Evolutionary conservation across 2,113 vertebrate species (phyloP).

Genomic region (Melanerpes formicivorus): DNA sequence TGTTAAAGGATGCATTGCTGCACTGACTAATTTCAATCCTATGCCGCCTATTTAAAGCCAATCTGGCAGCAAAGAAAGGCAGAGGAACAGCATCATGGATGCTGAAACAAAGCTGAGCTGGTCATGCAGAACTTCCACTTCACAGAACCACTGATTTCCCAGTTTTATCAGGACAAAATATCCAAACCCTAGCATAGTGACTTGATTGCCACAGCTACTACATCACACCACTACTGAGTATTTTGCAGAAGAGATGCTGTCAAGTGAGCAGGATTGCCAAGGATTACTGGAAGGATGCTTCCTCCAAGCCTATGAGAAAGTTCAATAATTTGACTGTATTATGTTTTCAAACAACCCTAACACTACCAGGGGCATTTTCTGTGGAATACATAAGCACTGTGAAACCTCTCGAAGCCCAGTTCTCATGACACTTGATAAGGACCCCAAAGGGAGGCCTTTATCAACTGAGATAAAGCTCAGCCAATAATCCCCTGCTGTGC

Average conservation of each 20-base stretch:
- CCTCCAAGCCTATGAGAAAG: background rate
- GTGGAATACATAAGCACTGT: background rate
- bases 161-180: background rate
- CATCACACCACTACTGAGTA: background rate
- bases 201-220: background rate
- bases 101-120: background rate
- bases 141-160: background rate
- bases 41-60: background rate
- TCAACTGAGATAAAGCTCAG: conserved; percentile 58
- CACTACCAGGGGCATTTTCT: background rate
- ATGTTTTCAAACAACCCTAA: background rate
- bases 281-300: background rate
- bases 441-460: conserved; percentile 53
- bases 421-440: conserved; percentile 52
- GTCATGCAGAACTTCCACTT: background rate
- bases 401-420: background rate
- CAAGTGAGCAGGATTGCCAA: rapidly evolving
- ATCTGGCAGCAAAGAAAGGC: background rate
- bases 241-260: background rate
- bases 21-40: background rate
- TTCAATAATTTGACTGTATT: background rate
- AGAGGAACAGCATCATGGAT: background rate
- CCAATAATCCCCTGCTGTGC: conserved; percentile 47
- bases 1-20: background rate
- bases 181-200: background rate